Percentiles rank a stretch among this genome's conserved stretches.
Conservation (phyloP, 1,140 invertebrate species). For the Lerema accius region DNA sequence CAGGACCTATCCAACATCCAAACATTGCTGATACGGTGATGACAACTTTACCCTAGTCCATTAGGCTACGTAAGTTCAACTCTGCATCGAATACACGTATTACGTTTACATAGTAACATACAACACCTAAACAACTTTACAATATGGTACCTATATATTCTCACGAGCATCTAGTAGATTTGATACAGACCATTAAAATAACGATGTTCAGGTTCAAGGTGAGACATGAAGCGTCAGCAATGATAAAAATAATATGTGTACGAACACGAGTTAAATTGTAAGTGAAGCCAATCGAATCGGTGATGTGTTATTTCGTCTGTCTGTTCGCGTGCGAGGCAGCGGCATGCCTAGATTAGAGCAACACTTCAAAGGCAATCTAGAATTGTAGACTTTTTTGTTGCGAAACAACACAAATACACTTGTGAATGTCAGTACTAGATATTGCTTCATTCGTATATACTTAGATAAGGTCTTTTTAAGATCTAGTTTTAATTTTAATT, state of each 20-base stretch:
- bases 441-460: not conserved
- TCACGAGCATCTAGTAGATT: constrained; percentile 21
- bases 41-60: no score
- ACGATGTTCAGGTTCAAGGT: constrained; percentile 29
- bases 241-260: no score
- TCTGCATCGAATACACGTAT: no score
- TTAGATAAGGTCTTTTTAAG: no score
- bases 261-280: constrained; percentile 48
- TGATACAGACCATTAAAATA: constrained; percentile 4
- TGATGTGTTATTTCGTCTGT: constrained; percentile 55
- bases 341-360: constrained; percentile 68
- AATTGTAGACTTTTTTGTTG: constrained; percentile 50
- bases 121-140: not conserved
- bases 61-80: no score
- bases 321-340: constrained; percentile 56
- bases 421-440: constrained; percentile 20
- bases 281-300: constrained; percentile 57
- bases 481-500: no score
- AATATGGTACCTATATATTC: constrained; percentile 11
- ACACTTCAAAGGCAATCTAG: constrained; percentile 55
- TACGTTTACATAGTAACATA: no score
- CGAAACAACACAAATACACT: constrained; percentile 56
- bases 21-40: no score
- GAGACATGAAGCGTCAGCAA: constrained; percentile 7
- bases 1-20: no score